These are phyloP conservation scores for Benitochromis conjunctus DNA, from an alignment of 2,113 vertebrate genomes.

Conservation along the genomic window DNA sequence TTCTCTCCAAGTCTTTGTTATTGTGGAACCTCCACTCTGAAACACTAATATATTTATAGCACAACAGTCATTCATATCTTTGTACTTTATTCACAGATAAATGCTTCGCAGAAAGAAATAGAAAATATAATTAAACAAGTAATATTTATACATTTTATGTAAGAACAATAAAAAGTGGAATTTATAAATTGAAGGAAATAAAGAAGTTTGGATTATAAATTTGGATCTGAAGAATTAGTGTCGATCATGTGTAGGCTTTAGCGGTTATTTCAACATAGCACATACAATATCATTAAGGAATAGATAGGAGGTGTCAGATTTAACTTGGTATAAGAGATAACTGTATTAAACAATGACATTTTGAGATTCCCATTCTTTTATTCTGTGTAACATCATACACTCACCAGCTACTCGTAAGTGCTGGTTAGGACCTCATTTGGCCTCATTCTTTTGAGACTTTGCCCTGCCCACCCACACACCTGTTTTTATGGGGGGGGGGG, in stretches of 20 bases:
- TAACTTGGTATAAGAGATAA: not conserved
- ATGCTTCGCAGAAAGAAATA: not conserved
- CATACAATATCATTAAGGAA: not conserved
- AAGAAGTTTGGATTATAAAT: not conserved
- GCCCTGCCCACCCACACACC: not conserved
- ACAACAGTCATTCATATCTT: not conserved
- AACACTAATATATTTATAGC: not conserved
- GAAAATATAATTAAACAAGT: not conserved
- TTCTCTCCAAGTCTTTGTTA: not conserved
- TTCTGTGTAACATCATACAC: not conserved
- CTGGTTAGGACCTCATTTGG: not conserved
- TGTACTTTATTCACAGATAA: not conserved
- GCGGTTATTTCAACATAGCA: not conserved
- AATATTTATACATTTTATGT: not conserved
- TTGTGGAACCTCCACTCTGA: not conserved
- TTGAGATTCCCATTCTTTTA: not conserved
- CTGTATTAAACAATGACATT: not conserved
- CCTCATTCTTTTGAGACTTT: not conserved
- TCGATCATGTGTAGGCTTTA: not conserved
- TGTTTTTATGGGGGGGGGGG: too few relatives aligned
- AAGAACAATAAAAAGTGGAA: not conserved
- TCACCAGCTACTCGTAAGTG: accelerated
- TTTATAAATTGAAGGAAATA: accelerated
- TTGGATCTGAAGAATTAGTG: not conserved
- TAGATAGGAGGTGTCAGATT: not conserved